Evolutionary conservation across 2,888 invertebrate genomes (phyloP).

Genomic region (Calliopum simillimum): DNA sequence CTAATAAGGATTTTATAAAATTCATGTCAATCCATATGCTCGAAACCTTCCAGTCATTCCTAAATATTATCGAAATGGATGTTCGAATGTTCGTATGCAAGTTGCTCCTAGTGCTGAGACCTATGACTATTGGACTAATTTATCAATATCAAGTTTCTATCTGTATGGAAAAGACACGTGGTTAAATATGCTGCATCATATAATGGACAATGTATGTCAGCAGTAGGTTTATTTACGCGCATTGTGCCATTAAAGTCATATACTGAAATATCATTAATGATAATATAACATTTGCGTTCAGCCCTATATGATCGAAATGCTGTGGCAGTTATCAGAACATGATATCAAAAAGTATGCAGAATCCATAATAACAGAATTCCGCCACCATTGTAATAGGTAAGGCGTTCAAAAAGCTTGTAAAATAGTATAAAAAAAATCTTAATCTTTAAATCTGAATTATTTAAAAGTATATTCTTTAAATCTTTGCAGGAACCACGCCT

Average conservation of each 20-base stretch:
- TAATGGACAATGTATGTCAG: conserved; percentile 81
- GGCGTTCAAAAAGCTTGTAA: too few species aligned
- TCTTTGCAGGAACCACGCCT: too few species aligned
- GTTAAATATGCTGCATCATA: too few species aligned
- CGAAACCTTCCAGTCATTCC: conserved; percentile 74
- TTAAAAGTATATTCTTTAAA: too few species aligned
- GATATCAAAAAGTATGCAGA: conserved; percentile 76
- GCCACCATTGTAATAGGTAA: too few species aligned
- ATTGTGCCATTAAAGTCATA: conserved; percentile 63
- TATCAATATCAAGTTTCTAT: too few species aligned
- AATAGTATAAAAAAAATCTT: too few species aligned
- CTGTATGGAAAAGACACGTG: too few species aligned
- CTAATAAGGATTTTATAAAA: conserved; percentile 75
- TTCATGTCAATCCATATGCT: conserved; percentile 75
- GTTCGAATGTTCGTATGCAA: conserved; percentile 70
- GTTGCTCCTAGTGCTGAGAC: conserved; percentile 72
- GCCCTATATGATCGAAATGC: conserved; percentile 66
- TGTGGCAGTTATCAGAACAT: conserved; percentile 68
- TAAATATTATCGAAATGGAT: conserved; percentile 76
- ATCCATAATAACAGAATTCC: conserved; percentile 78
- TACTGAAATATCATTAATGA: conserved; percentile 62
- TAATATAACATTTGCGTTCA: conserved; percentile 64
- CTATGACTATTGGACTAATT: too few species aligned
- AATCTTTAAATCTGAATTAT: too few species aligned
- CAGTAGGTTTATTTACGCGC: conserved; percentile 76